Evolutionary conservation across 2,888 invertebrate genomes (phyloP).

Genomic region (Bombyx huttoni): DNA sequence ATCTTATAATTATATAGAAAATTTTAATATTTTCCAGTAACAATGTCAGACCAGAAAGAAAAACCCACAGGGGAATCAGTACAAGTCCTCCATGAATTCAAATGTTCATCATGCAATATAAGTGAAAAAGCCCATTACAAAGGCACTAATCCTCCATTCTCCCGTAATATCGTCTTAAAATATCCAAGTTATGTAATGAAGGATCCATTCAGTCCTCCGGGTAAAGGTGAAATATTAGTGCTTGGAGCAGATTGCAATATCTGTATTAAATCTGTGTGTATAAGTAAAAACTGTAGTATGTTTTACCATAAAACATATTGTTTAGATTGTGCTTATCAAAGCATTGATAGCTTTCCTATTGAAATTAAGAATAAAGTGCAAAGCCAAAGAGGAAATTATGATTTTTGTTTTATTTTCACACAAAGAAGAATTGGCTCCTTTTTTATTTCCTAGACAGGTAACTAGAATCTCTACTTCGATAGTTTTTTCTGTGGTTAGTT

Average conservation of each 20-base stretch:
- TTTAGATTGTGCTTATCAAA: constrained; percentile 75
- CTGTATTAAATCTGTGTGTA: constrained; percentile 81
- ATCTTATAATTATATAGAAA: background rate
- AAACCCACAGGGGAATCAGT: constrained; percentile 28
- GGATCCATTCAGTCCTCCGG: constrained; percentile 86
- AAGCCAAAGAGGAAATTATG: constrained; percentile 24
- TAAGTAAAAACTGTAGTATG: constrained; percentile 81
- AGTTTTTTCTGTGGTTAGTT: no score
- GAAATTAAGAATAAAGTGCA: constrained; percentile 77
- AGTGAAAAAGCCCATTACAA: constrained; percentile 82
- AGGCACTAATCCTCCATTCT: constrained; percentile 82
- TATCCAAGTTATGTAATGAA: constrained; percentile 86
- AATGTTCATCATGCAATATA: constrained; percentile 77
- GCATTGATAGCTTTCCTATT: constrained; percentile 75
- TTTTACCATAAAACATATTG: constrained; percentile 85
- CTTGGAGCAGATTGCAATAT: constrained; percentile 82
- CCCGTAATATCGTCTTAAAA: constrained; percentile 75
- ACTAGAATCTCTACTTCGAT: no score
- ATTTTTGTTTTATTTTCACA: constrained; percentile 1
- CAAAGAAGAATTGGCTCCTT: background rate
- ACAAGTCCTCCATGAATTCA: constrained; percentile 58
- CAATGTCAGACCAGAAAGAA: constrained; percentile 29
- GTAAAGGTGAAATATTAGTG: constrained; percentile 81
- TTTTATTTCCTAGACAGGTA: no score
- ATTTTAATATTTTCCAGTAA: constrained; percentile 29